These are phyloP conservation scores for Periophthalmodon schlosseri DNA, from an alignment of 2,113 vertebrate species.

Conservation along the genomic window DNA sequence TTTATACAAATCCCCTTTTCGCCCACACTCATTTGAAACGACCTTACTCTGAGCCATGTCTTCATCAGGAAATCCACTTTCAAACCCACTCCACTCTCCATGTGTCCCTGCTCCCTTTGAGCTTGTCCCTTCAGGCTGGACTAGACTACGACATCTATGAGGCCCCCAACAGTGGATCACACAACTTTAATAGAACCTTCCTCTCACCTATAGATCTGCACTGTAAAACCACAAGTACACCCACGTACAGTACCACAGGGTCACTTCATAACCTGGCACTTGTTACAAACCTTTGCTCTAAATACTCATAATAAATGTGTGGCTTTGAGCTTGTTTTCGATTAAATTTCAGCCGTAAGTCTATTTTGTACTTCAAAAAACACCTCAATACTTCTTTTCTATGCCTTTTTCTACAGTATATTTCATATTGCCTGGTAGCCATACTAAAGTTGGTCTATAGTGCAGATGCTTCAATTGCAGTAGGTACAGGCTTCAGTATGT, in stretches of 20 bases:
- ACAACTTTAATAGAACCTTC: conserved; percentile 32
- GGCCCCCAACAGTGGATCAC: conserved; percentile 6
- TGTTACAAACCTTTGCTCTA: not conserved
- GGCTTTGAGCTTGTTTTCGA: too few relatives aligned
- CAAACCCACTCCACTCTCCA: conserved; percentile 28
- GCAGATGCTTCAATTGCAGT: too few relatives aligned
- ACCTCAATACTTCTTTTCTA: too few relatives aligned
- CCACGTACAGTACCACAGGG: conserved; percentile 2
- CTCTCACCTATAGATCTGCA: not conserved
- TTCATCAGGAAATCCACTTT: conserved; percentile 34
- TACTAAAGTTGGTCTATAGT: not conserved
- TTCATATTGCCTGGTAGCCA: not conserved
- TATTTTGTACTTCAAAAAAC: too few relatives aligned
- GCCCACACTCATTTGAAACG: conserved; percentile 1
- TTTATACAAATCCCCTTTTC: not conserved
- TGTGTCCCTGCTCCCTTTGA: not conserved
- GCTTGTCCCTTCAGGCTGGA: not conserved
- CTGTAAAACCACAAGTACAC: too few relatives aligned
- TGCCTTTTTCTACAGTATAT: too few relatives aligned
- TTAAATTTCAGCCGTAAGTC: too few relatives aligned
- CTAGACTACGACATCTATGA: conserved; percentile 23
- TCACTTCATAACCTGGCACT: conserved; percentile 20
- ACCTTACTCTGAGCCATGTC: not conserved
- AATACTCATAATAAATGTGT: too few relatives aligned
- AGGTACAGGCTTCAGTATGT: too few relatives aligned